Base-by-base conservation (phyloP, 2,797 vertebrate genomes). In the Sebastes hubbsi region DNA sequence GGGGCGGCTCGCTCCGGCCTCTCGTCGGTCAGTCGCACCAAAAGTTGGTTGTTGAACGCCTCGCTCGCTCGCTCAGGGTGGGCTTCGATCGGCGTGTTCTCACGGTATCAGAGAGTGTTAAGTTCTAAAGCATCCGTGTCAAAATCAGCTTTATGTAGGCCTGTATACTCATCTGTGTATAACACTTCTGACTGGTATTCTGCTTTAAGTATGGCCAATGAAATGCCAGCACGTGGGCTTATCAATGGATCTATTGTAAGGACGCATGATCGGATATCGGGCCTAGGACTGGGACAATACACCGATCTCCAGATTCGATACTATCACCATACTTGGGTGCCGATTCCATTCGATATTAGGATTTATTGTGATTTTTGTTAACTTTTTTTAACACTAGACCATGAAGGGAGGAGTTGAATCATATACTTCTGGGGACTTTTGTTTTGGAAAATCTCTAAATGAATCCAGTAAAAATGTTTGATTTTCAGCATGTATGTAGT, bases 1-100 rank as follows among this genome's bases (percentile, higher is more conserved):
- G 90, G 92, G 90, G 86, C 64, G 80, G 89, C 88, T 94, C 88
- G 75, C 87, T 91, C 84, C 81, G 54, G 87, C 83, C 80, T 83
- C 34, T 91, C 80, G 64, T 89, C 88, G 83, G 78, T 87, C 84
- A 85, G 82, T 90, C 87, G 61, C 89, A 88, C 89, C 88, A 88
- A 88, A 91, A 36, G 86, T 91, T 89, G 82, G 77, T 89, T 80
- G 84, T 77, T 85, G 76, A 13, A 38, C 36, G 11, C 4, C 70
- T 36, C 34, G 34, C 34, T 36, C 10, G 4, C 74, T 88, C 75
- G 61, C 20, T 5, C 85, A 83, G 81, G 88, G 84, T 87, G 82
- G 85, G 78, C 81, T 85, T 82, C 83, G 29, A 32, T 78, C 70
- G 24, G 12, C 86, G 75, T 78, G 58, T 80, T 87, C 73, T 81